Percentiles rank a stretch among this genome's conserved stretches.
phyloP scores from a whole-genome alignment of 2,113 vertebrate species.

The Protobothrops flavoviridis region DNA sequence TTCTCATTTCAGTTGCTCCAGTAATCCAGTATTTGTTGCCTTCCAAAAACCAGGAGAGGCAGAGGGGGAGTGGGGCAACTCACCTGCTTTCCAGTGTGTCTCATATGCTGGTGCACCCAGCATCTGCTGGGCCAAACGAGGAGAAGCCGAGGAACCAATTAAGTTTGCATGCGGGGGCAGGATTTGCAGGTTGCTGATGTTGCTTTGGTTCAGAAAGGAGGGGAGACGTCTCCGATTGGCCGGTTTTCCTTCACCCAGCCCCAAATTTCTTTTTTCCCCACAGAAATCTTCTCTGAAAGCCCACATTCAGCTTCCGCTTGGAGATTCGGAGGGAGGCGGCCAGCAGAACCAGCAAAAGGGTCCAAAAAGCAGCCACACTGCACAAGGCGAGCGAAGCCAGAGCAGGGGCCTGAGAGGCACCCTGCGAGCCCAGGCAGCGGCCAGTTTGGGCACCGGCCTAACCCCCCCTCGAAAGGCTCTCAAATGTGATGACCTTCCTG shows the following conservation, averaged over 20 bases:
- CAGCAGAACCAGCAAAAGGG: neutral
- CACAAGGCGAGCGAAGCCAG: neutral
- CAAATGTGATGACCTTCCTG: rapidly evolving
- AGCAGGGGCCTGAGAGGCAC: neutral
- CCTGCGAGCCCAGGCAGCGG: neutral
- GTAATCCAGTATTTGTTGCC: neutral
- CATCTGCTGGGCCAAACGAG: neutral
- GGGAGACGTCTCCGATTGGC: neutral
- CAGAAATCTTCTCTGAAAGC: neutral
- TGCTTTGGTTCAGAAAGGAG: neutral
- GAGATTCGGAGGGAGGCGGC: neutral
- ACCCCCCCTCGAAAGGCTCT: neutral
- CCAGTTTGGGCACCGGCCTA: neutral
- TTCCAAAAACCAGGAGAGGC: neutral
- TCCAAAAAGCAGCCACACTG: rapidly evolving
- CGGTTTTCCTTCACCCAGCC: neutral
- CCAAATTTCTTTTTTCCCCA: neutral
- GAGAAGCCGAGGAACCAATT: neutral
- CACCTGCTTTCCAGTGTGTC: neutral
- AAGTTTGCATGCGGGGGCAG: neutral
- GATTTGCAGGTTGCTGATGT: neutral
- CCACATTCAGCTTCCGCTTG: neutral
- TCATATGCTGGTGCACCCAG: neutral
- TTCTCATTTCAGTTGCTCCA: neutral
- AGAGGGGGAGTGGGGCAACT: neutral